Evolutionary conservation across 2,113 vertebrate species (phyloP).

Genomic region (Onychostruthus taczanowskii): DNA sequence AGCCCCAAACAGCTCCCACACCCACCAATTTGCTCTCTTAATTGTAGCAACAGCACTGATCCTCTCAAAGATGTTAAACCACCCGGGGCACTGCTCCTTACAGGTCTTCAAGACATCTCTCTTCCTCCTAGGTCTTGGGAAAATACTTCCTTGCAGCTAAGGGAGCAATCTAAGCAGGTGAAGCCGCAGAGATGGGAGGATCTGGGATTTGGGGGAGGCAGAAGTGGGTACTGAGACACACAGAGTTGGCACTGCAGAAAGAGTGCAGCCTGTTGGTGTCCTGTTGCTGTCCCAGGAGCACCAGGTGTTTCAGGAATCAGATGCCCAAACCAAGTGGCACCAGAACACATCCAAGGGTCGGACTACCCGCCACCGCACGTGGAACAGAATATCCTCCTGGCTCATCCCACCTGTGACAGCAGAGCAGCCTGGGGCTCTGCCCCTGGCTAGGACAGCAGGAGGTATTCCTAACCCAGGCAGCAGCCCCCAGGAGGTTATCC

Average conservation of each 20-base stretch:
- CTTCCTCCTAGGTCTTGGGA: not conserved
- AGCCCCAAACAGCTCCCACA: not conserved
- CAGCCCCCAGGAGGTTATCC: not conserved
- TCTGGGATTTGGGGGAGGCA: not conserved
- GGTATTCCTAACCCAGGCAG: not conserved
- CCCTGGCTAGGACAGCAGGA: not conserved
- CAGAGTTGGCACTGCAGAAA: not conserved
- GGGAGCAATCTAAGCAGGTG: not conserved
- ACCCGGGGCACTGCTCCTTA: not conserved
- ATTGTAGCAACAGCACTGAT: not conserved
- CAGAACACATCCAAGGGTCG: rapidly evolving
- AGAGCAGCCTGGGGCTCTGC: not conserved
- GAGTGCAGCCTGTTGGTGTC: rapidly evolving
- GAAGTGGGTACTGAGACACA: not conserved
- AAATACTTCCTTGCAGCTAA: not conserved
- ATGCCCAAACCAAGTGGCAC: not conserved
- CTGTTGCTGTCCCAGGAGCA: not conserved
- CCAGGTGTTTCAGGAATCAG: not conserved
- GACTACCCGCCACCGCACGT: rapidly evolving
- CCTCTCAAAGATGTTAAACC: not conserved
- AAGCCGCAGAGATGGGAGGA: not conserved
- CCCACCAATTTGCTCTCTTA: not conserved
- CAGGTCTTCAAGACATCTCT: not conserved
- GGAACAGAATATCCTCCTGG: not conserved
- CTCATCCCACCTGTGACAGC: not conserved